Percentiles rank a stretch among this genome's conserved stretches.
phyloP scores from a whole-genome alignment of 2,797 vertebrate species.

The Sternarchorhynchus goeldii region DNA sequence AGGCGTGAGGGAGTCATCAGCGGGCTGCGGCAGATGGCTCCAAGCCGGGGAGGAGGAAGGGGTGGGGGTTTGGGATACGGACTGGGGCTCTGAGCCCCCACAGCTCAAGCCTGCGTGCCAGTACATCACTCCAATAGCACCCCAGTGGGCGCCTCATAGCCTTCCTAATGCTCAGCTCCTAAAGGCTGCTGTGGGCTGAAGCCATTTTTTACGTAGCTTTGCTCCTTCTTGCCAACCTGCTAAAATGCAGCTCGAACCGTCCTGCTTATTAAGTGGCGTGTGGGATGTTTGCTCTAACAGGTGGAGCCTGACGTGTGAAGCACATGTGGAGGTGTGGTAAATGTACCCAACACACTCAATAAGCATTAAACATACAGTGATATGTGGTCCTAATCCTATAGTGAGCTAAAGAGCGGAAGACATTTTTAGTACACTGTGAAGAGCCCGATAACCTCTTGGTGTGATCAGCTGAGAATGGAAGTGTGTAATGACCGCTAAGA shows the following conservation, averaged over 20 bases:
- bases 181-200: conserved; percentile 22
- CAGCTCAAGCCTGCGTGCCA: conserved; percentile 36
- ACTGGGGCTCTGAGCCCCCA: conserved; percentile 7
- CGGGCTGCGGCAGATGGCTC: conserved; percentile 52
- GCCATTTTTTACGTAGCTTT: conserved; percentile 24
- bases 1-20: conserved; percentile 32
- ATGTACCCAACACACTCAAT: neutral
- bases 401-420: conserved; percentile 18
- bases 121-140: conserved; percentile 44
- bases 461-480: conserved; percentile 8
- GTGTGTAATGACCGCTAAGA: conserved; percentile 32
- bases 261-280: conserved; percentile 27
- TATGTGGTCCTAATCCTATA: conserved; percentile 18
- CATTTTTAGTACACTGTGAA: neutral
- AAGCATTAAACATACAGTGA: conserved; percentile 21
- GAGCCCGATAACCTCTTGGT: conserved; percentile 21
- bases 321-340: conserved; percentile 10
- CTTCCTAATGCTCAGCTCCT: conserved; percentile 30
- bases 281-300: conserved; percentile 20
- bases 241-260: conserved; percentile 10
- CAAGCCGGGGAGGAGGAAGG: conserved; percentile 23
- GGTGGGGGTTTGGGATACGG: neutral
- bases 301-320: conserved; percentile 17
- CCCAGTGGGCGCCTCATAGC: conserved; percentile 24
- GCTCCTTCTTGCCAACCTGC: neutral